These are phyloP conservation scores for Cheilosia variabilis DNA, from an alignment of 2,888 invertebrate species.

Conservation along the genomic window DNA sequence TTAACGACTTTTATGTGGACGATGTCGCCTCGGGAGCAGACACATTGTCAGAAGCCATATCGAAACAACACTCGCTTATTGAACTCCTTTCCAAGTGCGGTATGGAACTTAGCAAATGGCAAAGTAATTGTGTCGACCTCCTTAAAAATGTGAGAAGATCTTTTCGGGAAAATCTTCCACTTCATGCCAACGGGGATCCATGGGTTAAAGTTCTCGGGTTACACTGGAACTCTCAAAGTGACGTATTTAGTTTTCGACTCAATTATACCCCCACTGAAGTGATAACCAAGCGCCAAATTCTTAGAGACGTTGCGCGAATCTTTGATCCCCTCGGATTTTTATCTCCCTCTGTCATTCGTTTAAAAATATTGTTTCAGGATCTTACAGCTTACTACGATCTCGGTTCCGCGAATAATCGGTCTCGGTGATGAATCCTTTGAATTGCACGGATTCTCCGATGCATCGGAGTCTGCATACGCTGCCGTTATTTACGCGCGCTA, in stretches of 20 bases:
- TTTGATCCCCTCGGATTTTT: neutral
- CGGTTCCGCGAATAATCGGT: too few relatives aligned
- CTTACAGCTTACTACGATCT: too few relatives aligned
- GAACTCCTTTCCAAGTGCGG: slow-evolving; percentile 7
- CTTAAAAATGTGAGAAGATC: neutral
- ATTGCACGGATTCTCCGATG: too few relatives aligned
- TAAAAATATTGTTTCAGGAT: too few relatives aligned
- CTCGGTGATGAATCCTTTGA: too few relatives aligned
- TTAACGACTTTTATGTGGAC: slow-evolving; percentile 16
- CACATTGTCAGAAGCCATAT: slow-evolving; percentile 8
- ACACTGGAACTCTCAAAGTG: neutral
- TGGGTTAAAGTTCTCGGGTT: neutral
- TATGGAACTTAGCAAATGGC: slow-evolving; percentile 15
- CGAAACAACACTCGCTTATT: slow-evolving; percentile 4
- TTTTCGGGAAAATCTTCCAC: neutral
- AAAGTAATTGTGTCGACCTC: slow-evolving; percentile 1
- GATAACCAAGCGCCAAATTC: neutral
- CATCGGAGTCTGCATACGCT: too few relatives aligned
- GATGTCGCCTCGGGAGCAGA: slow-evolving; percentile 22
- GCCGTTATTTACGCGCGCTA: too few relatives aligned
- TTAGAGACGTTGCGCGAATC: neutral
- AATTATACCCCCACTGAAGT: too few relatives aligned
- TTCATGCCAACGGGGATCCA: neutral
- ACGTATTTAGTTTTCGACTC: too few relatives aligned
- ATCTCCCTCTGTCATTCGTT: neutral